These are phyloP conservation scores for Acheta domesticus DNA, from an alignment of 2,888 invertebrate genomes.

Conservation along the genomic window DNA sequence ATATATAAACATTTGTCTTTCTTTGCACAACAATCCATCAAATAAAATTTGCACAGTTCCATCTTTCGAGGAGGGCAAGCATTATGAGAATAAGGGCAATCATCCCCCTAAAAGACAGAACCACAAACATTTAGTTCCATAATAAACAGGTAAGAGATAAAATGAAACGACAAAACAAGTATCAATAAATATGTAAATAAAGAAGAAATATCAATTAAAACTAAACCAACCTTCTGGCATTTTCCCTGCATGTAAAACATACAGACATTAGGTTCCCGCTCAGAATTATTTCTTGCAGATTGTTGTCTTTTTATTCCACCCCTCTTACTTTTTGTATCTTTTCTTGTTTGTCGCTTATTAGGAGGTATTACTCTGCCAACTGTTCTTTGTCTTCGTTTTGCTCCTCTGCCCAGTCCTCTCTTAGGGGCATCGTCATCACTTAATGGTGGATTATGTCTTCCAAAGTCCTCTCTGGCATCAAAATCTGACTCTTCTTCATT, in stretches of 20 bases:
- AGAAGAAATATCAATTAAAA: background rate
- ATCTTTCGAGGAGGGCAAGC: constrained; percentile 77
- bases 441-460: background rate
- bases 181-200: background rate
- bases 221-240: constrained; percentile 62
- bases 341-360: background rate
- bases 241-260: constrained; percentile 85
- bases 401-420: constrained; percentile 4
- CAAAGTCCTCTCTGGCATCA: constrained; percentile 18
- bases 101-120: constrained; percentile 58
- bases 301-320: constrained; percentile 46
- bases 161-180: background rate
- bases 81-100: constrained; percentile 85
- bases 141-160: background rate
- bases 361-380: background rate
- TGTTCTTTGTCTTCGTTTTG: constrained; percentile 19
- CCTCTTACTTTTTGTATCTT: constrained; percentile 47
- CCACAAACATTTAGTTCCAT: too few relatives aligned
- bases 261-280: constrained; percentile 55
- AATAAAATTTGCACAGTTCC: constrained; percentile 94
- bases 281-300: background rate
- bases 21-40: constrained; percentile 93
- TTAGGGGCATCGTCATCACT: constrained; percentile 27
- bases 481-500: constrained; percentile 33
- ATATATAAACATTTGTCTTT: constrained; percentile 93